These are phyloP conservation scores for Dermochelys coriacea DNA, from an alignment of 2,797 vertebrate genomes.

Conservation along the genomic window DNA sequence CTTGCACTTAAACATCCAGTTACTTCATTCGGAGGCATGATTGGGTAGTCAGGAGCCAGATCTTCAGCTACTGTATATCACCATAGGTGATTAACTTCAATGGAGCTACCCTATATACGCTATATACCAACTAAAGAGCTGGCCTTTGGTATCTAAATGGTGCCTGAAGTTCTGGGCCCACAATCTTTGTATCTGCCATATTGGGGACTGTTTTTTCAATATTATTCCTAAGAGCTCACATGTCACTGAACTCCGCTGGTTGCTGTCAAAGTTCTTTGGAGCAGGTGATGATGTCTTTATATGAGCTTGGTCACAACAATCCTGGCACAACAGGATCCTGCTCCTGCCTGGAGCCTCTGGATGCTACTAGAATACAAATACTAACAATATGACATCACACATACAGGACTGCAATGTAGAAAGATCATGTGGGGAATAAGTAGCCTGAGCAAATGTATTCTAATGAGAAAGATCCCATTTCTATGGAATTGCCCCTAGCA, in stretches of 20 bases:
- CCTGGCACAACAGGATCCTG: not conserved
- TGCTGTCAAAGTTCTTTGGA: not conserved
- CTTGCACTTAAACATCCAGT: not conserved
- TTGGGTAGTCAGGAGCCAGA: not conserved
- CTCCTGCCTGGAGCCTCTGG: not conserved
- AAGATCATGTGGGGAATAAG: not conserved
- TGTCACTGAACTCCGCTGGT: not conserved
- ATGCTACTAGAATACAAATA: not conserved
- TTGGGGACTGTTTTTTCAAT: not conserved
- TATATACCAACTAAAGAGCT: not conserved
- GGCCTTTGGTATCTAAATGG: not conserved
- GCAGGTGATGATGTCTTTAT: not conserved
- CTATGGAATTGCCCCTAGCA: not conserved
- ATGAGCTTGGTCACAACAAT: not conserved
- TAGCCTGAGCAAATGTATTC: not conserved
- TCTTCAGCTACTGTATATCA: not conserved
- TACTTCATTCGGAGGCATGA: not conserved
- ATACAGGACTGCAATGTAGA: not conserved
- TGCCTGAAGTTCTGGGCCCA: not conserved
- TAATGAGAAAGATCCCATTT: not conserved
- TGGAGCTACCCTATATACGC: fast-evolving
- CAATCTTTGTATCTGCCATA: fast-evolving
- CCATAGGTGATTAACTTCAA: not conserved
- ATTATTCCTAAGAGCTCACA: not conserved
- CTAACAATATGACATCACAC: not conserved